Base-by-base conservation (phyloP, 1,140 invertebrate genomes). In the Drosophila lini region DNA sequence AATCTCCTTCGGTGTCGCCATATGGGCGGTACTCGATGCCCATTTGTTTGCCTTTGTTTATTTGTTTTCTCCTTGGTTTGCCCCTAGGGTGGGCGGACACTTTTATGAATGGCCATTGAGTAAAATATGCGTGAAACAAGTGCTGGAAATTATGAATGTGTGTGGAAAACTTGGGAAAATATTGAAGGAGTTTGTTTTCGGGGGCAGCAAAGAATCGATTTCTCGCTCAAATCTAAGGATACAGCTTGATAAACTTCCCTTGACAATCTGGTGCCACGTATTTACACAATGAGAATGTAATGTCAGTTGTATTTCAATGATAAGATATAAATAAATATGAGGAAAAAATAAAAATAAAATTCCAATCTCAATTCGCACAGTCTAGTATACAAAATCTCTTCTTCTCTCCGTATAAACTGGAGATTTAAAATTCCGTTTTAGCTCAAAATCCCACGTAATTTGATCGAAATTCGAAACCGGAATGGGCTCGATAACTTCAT, bases 41-140 rank as follows among this genome's bases (percentile, higher is more conserved):
- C 80, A 81, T 81, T 81, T 82, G 80, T 82, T 79, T 82, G 80
- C 74, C 32, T 75, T 81, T 82, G 67, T 75, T 81, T 82, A 81
- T 81, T 82, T 82, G 80, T 61, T 61, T 59, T 81, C 70, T 41
- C 40, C 42, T 44, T 32, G 28, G 40, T 56, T 56, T 58, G 56
- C 34, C 11, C 22, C 13, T 31, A 36, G 32, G 15, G 34, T 36
- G 36, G 53, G 70, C 34, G 50, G 56, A 42, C 59, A 48, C 56
- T 59, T 60, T 81, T 74, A 81, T 81, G 80, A 81, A 82, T 81
- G 80, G 80, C 80, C 74, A 81, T 81, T 82, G 79, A 81, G 74
- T 60, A 57, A 81, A 82, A 81, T 81, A 81, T 81, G 79, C 68
- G 79, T 78, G 59, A 60, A 78, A 78, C 80, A 81, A 81, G 80